Percentiles rank a stretch among this genome's conserved stretches.
Evolutionary conservation across 2,888 invertebrate species (phyloP).

Genomic region (Rugalucina vietnamica): DNA sequence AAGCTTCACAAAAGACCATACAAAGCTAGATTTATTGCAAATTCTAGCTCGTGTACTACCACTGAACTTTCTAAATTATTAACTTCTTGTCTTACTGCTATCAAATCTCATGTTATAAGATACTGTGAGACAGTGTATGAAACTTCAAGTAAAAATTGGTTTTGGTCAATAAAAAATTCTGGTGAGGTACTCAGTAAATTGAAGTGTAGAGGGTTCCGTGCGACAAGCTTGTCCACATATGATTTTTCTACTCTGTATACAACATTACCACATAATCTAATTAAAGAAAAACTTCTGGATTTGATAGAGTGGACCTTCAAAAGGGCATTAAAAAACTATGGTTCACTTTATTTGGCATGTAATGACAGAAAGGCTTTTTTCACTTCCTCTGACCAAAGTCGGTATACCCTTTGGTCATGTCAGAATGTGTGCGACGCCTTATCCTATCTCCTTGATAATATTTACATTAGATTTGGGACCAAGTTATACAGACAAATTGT

Average conservation of each 20-base stretch:
- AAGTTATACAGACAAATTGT: too few relatives aligned
- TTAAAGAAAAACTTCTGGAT: too few relatives aligned
- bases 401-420: too few relatives aligned
- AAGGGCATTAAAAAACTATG: too few relatives aligned
- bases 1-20: neutral
- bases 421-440: too few relatives aligned
- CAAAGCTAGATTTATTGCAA: neutral
- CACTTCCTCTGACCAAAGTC: too few relatives aligned
- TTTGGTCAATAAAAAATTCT: slow-evolving; percentile 1
- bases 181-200: neutral
- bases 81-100: neutral
- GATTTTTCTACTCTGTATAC: neutral
- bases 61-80: slow-evolving; percentile 5
- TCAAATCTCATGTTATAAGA: neutral
- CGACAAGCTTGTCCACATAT: neutral
- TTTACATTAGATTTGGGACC: too few relatives aligned
- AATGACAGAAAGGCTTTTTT: too few relatives aligned
- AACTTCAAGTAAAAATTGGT: neutral
- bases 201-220: neutral
- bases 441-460: too few relatives aligned
- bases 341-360: too few relatives aligned
- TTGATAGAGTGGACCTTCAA: too few relatives aligned
- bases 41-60: neutral
- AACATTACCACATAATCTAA: too few relatives aligned
- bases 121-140: neutral